Conservation (phyloP, 2,797 vertebrate species). For the Enteromius afrohamiltoni region DNA sequence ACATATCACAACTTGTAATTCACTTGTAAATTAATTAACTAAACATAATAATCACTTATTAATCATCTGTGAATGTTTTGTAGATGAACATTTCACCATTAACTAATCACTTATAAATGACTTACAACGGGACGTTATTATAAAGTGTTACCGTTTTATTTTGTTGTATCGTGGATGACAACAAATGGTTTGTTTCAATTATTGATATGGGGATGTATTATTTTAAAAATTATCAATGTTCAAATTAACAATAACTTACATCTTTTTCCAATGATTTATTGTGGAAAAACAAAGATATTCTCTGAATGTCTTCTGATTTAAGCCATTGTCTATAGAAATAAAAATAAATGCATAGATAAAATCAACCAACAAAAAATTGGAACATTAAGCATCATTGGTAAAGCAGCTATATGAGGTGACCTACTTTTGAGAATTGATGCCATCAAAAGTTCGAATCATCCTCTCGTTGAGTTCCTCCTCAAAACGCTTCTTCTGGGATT, state of each 20-base stretch:
- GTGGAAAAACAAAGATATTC: conserved; percentile 97
- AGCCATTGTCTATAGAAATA: conserved; percentile 88
- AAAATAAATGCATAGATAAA: neutral
- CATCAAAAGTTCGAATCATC: conserved; percentile 97
- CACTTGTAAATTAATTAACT: too few relatives aligned
- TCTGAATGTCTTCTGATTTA: conserved; percentile 98
- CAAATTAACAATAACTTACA: conserved; percentile 74
- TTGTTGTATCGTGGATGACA: neutral
- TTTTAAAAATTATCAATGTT: neutral
- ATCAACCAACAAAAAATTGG: neutral
- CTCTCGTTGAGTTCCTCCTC: conserved; percentile 96
- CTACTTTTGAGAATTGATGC: conserved; percentile 98
- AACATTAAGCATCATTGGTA: neutral
- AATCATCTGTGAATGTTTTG: too few relatives aligned
- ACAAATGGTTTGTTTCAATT: neutral
- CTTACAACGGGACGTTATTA: too few relatives aligned
- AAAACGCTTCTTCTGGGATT: conserved; percentile 95
- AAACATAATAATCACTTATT: too few relatives aligned
- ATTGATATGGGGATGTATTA: neutral
- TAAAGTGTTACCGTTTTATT: too few relatives aligned
- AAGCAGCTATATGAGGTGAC: conserved; percentile 46
- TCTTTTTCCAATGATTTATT: conserved; percentile 96
- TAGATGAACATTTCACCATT: too few relatives aligned
- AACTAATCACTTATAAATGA: too few relatives aligned
- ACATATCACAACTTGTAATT: too few relatives aligned